Evolutionary conservation across 2,888 invertebrate genomes (phyloP).

Genomic region (Schizaphis graminum): DNA sequence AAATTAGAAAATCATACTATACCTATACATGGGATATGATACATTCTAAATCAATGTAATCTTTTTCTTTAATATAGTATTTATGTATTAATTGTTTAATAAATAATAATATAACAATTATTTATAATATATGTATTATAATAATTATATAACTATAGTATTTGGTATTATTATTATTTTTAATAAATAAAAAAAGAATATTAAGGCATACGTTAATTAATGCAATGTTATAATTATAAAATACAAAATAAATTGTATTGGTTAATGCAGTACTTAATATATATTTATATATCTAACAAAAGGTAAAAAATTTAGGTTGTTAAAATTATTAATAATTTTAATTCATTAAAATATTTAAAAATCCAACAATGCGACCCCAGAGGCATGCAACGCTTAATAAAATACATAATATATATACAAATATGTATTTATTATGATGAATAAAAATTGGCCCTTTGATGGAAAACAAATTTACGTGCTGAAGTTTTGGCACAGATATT

Average conservation of each 20-base stretch:
- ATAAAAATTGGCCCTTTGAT: not conserved
- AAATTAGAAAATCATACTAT: not conserved
- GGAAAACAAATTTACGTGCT: not conserved
- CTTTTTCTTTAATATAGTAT: not conserved
- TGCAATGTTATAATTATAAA: not conserved
- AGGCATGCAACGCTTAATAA: not conserved
- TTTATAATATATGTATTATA: no score
- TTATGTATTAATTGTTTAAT: not conserved
- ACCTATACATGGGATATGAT: not conserved
- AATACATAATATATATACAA: not conserved
- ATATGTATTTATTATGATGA: not conserved
- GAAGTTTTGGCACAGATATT: not conserved
- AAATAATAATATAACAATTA: no score
- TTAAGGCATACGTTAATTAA: not conserved
- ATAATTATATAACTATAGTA: not conserved
- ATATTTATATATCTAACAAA: not conserved
- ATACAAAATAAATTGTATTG: not conserved
- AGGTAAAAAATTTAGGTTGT: not conserved
- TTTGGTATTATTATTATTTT: not conserved
- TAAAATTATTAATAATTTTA: not conserved
- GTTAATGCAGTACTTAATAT: not conserved
- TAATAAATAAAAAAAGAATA: no score
- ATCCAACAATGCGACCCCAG: not conserved
- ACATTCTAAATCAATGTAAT: not conserved
- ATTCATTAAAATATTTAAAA: not conserved